Evolutionary conservation across 2,888 invertebrate species (phyloP), one percentile per base, ranked within the genome.

Genomic region (Cephus runcator): DNA sequence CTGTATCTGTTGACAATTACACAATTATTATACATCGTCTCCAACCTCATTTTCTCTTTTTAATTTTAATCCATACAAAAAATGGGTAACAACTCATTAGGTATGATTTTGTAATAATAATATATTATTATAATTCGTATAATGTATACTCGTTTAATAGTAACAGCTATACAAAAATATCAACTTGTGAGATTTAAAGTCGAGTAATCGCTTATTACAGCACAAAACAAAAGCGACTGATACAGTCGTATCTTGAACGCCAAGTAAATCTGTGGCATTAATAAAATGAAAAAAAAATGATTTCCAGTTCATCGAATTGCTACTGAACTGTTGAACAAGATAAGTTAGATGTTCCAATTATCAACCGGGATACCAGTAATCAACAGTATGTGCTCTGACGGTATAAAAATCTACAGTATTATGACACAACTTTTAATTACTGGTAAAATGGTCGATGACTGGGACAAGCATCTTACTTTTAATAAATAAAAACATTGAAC

Each of bases 101-200:
- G 56, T 56, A 56, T 23, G 23, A 56, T 56, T 56, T 56, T 23
- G 56, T 23, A 56, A 56, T 56, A 23, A 30, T n/a, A 35, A n/a
- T 35, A 36, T 36, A 76, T 56, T 40, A 35, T 15, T 75, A 56
- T 12, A 69, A 71, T 76, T 71, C 31, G 71, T 71, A 71, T 71
- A 79, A 15, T 71, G 0, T 73, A 79, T 81, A 79, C 73, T 79
- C 80, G 80, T 79, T 80, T 79, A 81, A 75, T 80, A 79, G 79
- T 76, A 77, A 79, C 77, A 76, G 76, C 76, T 31, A 77, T 78
- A 69, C 73, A 76, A 69, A 34, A 33, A 76, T 76, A 56, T 56
- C 23, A 56, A 23, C 23, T 56, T 9, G 23, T 56, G 56, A 56
- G 15, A 56, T 56, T 56, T 56, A 56, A 56, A 56, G 56, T 56